phyloP scores from a whole-genome alignment of 2,797 vertebrate genomes.

The Chaetophractus vellerosus region DNA sequence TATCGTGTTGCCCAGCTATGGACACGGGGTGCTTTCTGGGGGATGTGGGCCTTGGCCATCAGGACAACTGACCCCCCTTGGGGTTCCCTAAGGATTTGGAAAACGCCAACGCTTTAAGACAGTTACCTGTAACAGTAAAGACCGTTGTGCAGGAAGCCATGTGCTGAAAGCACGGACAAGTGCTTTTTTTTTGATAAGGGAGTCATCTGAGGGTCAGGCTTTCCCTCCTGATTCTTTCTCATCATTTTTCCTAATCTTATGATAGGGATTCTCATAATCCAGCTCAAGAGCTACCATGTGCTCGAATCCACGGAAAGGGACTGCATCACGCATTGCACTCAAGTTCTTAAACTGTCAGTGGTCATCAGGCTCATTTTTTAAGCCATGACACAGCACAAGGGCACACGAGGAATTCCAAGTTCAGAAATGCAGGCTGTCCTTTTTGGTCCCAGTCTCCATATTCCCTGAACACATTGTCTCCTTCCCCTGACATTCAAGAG shows the following conservation, averaged over 20 bases:
- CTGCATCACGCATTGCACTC: background rate
- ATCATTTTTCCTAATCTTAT: slow-evolving; percentile 58
- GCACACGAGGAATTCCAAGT: background rate
- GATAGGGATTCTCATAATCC: slow-evolving; percentile 66
- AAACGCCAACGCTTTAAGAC: slow-evolving; percentile 39
- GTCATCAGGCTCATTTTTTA: slow-evolving; percentile 60
- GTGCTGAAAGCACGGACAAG: slow-evolving; percentile 47
- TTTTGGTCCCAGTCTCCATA: background rate
- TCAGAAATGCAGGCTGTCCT: background rate
- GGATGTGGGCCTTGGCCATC: background rate
- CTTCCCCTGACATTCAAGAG: slow-evolving; percentile 47
- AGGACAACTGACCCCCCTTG: background rate
- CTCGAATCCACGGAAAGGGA: slow-evolving; percentile 51
- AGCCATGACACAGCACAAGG: background rate
- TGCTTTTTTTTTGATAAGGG: slow-evolving; percentile 38
- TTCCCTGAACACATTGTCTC: background rate
- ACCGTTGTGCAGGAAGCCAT: slow-evolving; percentile 23
- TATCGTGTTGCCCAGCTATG: background rate
- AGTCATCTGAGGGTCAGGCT: slow-evolving; percentile 60
- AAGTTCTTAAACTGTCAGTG: slow-evolving; percentile 34
- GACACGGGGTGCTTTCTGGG: background rate
- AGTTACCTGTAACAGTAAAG: slow-evolving; percentile 50
- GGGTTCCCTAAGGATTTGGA: background rate
- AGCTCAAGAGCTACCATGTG: slow-evolving; percentile 30
- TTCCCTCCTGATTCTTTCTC: background rate